Percentiles rank a stretch among this genome's conserved stretches.
These are phyloP conservation scores for Anser cygnoides DNA, from an alignment of 2,113 vertebrate genomes.

Conservation along the genomic window DNA sequence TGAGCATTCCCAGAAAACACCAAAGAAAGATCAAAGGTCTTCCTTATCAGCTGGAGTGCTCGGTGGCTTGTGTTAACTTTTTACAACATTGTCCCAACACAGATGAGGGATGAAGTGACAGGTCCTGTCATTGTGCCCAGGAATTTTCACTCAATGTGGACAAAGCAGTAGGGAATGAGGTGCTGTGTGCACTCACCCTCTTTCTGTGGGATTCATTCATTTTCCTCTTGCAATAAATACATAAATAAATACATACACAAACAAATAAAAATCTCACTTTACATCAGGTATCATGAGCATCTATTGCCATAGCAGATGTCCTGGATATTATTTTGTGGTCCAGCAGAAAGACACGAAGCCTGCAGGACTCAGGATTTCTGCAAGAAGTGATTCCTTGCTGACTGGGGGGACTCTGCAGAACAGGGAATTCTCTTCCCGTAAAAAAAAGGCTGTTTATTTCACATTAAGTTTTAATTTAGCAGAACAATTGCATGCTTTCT, in stretches of 20 bases:
- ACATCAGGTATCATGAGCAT: background rate
- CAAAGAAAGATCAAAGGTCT: background rate
- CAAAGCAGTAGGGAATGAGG: background rate
- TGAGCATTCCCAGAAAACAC: background rate
- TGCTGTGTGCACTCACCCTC: background rate
- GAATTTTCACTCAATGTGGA: background rate
- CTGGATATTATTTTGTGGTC: background rate
- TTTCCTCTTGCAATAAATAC: background rate
- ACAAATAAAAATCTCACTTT: background rate
- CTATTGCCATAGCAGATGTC: background rate
- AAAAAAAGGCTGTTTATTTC: conserved; percentile 29
- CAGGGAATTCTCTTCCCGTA: background rate
- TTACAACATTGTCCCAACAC: background rate
- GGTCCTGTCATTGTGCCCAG: background rate
- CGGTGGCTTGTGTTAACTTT: background rate
- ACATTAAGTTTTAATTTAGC: conserved; percentile 50
- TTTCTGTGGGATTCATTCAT: background rate
- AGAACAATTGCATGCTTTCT: conserved; percentile 44
- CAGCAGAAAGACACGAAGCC: accelerated
- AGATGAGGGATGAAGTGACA: background rate
- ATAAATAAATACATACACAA: background rate
- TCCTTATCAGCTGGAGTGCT: conserved; percentile 4
- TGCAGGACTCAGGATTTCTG: background rate
- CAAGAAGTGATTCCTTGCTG: background rate
- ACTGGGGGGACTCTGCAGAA: background rate